These are phyloP conservation scores for Trisateles emortualis DNA, from an alignment of 2,888 invertebrate species.

Conservation along the genomic window DNA sequence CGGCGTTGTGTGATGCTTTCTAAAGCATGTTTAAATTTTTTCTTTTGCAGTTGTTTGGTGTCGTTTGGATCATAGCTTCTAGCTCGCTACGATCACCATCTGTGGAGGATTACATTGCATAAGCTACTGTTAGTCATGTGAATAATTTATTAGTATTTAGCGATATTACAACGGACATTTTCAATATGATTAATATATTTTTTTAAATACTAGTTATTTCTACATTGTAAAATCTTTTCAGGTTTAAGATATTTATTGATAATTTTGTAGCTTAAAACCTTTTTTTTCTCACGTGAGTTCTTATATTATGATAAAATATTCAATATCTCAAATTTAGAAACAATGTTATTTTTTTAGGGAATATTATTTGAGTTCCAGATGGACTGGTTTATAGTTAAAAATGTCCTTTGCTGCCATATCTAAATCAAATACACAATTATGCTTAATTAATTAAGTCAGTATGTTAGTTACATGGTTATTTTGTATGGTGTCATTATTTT, in stretches of 20 bases:
- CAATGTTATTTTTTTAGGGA: no score
- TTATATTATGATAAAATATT: no score
- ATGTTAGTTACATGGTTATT: conserved; percentile 40
- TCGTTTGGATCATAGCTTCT: conserved; percentile 87
- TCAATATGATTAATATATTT: conserved; percentile 18
- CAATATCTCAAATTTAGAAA: no score
- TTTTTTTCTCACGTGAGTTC: no score
- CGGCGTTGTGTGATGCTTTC: conserved; percentile 76
- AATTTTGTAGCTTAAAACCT: no score
- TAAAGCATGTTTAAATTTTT: conserved; percentile 88
- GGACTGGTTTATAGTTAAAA: no score
- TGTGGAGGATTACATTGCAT: conserved; percentile 86
- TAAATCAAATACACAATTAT: conserved; percentile 45
- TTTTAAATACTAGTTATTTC: no score
- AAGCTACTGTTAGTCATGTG: conserved; percentile 79
- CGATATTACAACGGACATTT: conserved; percentile 29
- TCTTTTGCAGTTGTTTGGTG: conserved; percentile 88
- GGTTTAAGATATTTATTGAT: no score
- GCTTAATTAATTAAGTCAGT: conserved; percentile 48
- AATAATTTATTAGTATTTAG: conserved; percentile 52
- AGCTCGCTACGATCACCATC: conserved; percentile 88
- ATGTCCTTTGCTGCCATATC: conserved; percentile 46
- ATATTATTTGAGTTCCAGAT: no score
- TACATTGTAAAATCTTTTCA: no score
- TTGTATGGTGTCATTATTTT: conserved; percentile 39